Evolutionary conservation across 2,797 vertebrate species (phyloP), one percentile per base, ranked within the genome.

Genomic region (Anableps anableps): DNA sequence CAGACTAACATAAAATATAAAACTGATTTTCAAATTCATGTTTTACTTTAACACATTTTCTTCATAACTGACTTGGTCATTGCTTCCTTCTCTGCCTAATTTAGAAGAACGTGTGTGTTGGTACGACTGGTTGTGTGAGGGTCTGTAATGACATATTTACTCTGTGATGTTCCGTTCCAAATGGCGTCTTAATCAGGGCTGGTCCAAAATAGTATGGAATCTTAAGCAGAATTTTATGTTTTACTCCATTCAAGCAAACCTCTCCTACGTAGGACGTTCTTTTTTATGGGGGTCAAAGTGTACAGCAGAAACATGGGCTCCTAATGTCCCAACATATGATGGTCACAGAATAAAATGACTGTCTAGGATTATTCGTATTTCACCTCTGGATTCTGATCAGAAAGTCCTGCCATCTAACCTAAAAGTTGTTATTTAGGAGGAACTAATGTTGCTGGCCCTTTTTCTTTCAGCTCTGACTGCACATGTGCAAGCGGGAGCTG

Each of bases 401-500:
- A 41, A 43, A 38, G 17, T 66, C 19, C 21, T 48, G 47, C 47
- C 23, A 26, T 3, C 26, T 26, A 26, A n/a, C 3, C 53, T n/a
- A 55, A 55, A 55, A 8, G 23, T 11, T n/a, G 53, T 10, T 26
- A 26, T n/a, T 55, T 26, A n/a, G 53, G 23, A 55, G 58, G 23
- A 7, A 23, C 60, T 36, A 64, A 64, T 36, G 60, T 36, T 62
- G 3, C 29, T 31, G 58, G 13, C 29, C 5, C 7, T 64, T 64
- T 36, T 34, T 34, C 58, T 31, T 62, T 31, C 16, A 34, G 29
- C 29, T 64, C 17, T 9, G 31, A 21, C 60, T 36, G 60, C 31
- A 64, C 60, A 64, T 36, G 60, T 36, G 60, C 17, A 29, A 73
- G 21, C 1, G 0, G 51, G 60, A 74, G 78, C 74, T 91, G 91